Percentiles rank a stretch among this genome's conserved stretches.
phyloP scores from a whole-genome alignment of 2,113 vertebrate genomes.

The Cryptotis parvus region DNA sequence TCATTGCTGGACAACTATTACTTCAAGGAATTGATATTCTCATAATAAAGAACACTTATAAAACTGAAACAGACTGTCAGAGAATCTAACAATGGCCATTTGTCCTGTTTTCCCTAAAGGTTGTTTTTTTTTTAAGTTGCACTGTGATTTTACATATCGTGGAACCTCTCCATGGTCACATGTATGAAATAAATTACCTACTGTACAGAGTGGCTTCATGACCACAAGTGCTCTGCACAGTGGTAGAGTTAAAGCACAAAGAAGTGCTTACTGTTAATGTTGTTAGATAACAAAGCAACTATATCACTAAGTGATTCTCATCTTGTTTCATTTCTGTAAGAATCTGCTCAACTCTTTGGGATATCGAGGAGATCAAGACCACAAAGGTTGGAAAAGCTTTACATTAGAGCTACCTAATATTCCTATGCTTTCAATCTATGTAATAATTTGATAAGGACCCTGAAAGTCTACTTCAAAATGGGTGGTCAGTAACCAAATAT shows the following conservation, averaged over 20 bases:
- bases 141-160: not conserved
- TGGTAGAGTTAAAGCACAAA: not conserved
- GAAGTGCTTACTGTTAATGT: not conserved
- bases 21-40: not conserved
- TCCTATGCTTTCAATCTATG: not conserved
- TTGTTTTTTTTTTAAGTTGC: conserved; percentile 35
- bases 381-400: not conserved
- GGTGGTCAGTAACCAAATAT: not conserved
- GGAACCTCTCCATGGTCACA: not conserved
- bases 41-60: not conserved
- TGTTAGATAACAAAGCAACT: not conserved
- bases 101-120: not conserved
- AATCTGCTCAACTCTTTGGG: not conserved
- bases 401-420: not conserved
- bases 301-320: not conserved
- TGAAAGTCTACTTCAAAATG: not conserved
- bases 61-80: not conserved
- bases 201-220: not conserved
- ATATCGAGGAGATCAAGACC: not conserved
- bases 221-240: not conserved
- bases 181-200: not conserved
- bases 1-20: too few relatives aligned
- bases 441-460: not conserved
- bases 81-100: not conserved
- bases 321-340: not conserved